These are phyloP conservation scores for Malaclemys terrapin DNA, from an alignment of 2,113 vertebrate species.

Conservation along the genomic window DNA sequence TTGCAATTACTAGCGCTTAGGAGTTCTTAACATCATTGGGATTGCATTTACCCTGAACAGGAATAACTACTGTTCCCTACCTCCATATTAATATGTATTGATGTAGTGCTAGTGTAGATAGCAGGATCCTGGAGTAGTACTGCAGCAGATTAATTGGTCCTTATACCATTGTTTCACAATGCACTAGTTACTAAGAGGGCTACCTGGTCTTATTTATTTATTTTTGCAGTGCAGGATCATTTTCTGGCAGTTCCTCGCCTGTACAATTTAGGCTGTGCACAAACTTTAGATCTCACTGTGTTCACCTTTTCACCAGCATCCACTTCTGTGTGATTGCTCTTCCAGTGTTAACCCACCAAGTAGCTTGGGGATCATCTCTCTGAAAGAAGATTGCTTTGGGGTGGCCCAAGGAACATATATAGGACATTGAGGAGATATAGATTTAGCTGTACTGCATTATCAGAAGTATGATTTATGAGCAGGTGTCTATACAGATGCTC, in stretches of 20 bases:
- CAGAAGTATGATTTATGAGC: not conserved
- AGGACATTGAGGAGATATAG: not conserved
- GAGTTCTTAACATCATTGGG: not conserved
- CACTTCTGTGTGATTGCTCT: not conserved
- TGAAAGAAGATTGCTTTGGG: not conserved
- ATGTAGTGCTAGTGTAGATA: not conserved
- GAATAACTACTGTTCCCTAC: not conserved
- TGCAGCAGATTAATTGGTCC: not conserved
- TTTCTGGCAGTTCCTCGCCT: not conserved
- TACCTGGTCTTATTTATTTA: not conserved
- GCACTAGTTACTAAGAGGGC: not conserved
- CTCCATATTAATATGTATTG: not conserved
- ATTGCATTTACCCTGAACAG: not conserved
- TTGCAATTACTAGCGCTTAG: not conserved
- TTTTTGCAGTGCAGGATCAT: not conserved
- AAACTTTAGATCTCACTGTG: not conserved
- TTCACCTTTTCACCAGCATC: not conserved
- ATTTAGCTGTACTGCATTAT: not conserved
- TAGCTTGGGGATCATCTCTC: not conserved
- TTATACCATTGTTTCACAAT: not conserved
- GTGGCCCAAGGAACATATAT: not conserved
- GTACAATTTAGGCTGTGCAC: too few species aligned
- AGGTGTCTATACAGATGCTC: not conserved
- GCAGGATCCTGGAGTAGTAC: not conserved
- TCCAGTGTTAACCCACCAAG: not conserved